Base-by-base conservation (phyloP, 2,797 vertebrate genomes). In the Australoheros facetus region DNA sequence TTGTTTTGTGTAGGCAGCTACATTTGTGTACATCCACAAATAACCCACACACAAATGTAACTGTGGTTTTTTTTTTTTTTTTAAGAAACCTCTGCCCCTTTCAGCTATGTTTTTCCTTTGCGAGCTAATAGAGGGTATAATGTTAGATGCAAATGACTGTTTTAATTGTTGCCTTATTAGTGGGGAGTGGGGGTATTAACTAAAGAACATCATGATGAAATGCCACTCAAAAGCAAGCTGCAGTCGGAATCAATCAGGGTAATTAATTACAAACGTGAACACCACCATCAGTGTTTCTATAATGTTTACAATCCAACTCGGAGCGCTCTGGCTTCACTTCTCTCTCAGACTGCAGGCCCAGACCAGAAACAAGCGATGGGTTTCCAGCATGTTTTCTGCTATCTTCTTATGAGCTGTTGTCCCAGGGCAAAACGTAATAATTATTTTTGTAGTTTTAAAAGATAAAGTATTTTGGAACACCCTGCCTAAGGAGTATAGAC, bases 121-220 rank as follows among this genome's bases (percentile, higher is more conserved):
- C 73, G 59, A 74, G 80, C 77, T 93, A 92, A 93, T 92, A 92
- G 91, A 90, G 91, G 85, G 85, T 90, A 91, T 91, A 87, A 91
- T 88, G 91, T 90, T 85, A 86, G 80, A 93, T 91, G 92, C 91
- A 94, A 93, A 94, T 93, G 89, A 87, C 89, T 91, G 91, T 89
- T 94, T 94, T 94, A 94, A 94, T 94, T 94, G 92, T 91, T 90
- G 82, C 85, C 84, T 87, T 91, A 90, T 92, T 91, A 92, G 84
- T 54, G 58, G 84, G 80, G 82, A 87, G 89, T 78, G 86, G 84
- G 84, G 76, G 81, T 84, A 87, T 93, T 94, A 94, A 93, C 89
- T 94, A 93, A 93, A 92, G 87, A 91, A 92, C 86, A 92, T 89
- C 90, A 93, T 90, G 91, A 95, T 95, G 94, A 95, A 92, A 92